Conservation (phyloP, 2,113 vertebrate genomes). For the Montifringilla adamsi region DNA sequence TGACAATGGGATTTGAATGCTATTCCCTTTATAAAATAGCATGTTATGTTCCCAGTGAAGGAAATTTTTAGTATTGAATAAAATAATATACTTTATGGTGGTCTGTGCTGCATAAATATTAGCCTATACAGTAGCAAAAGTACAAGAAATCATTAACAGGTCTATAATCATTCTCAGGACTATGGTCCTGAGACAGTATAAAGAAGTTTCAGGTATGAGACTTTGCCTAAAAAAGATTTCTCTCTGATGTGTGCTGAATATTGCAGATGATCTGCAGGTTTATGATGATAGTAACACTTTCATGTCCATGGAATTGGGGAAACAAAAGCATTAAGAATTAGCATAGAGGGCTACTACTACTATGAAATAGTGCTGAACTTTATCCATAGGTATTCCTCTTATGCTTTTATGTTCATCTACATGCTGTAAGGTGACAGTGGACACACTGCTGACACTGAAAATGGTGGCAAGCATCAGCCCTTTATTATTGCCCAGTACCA, state of each 20-base stretch:
- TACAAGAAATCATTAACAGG: neutral
- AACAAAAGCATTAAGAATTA: neutral
- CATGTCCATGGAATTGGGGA: neutral
- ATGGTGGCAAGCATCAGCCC: neutral
- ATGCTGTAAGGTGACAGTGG: neutral
- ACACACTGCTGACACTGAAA: neutral
- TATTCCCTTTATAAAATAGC: neutral
- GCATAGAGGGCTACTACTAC: fast-evolving
- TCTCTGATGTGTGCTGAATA: neutral
- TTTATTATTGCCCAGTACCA: neutral
- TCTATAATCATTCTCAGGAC: no score
- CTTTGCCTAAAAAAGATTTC: neutral
- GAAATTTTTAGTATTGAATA: neutral
- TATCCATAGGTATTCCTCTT: neutral
- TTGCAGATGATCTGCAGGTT: neutral
- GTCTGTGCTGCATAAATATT: neutral
- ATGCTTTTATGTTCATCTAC: neutral
- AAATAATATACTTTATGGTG: neutral
- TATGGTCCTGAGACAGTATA: neutral
- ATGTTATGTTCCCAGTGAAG: neutral
- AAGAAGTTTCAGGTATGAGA: neutral
- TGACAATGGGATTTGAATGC: neutral
- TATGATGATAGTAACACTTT: neutral
- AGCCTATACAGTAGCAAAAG: neutral
- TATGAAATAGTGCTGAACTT: neutral